Evolutionary conservation across 2,888 invertebrate species (phyloP), one percentile per base, ranked within the genome.

Genomic region (Sarcophaga caerulescens): DNA sequence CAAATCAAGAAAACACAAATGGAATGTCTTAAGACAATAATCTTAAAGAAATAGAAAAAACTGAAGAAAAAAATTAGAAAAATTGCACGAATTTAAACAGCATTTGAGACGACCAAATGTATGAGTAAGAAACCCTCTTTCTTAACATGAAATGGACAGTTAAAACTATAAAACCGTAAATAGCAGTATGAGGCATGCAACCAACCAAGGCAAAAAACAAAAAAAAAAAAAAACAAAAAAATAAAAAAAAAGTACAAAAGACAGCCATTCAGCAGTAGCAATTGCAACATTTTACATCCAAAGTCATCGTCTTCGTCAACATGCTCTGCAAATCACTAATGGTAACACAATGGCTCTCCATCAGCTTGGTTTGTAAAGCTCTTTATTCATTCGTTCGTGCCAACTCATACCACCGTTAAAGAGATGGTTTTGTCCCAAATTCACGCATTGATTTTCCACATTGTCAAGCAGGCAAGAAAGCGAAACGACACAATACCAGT

Each of bases 391-490:
- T 68, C 66, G 73, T 68, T 52, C 12, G 4, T 17, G 17, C 52
- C 52, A 52, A 1, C 52, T 0, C 52, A 52, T 17, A 4, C 44
- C 45, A 47, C 65, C 45, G 21, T 60, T 47, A 78, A 71, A 75
- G 52, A 78, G 60, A 60, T 84, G 81, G 76, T 87, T 87, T 88
- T 90, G 89, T 90, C 90, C 90, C 90, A 89, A 90, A 90, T 90
- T 89, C 89, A 89, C 89, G 89, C 89, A 90, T 90, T 89, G 90
- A 89, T 90, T 90, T 90, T 90, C 90, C 90, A 90, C 90, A 89
- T 90, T 90, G 90, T 90, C 90, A 90, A 90, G 90, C 89, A 90
- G 88, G 87, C 89, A 90, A 90, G 90, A 90, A 90, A 90, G 90
- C 90, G 90, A 90, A 89, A 90, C 90, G 89, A 88, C 87, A 87